A percentile compares a stretch with the other conserved stretches of the same genome.
These are phyloP conservation scores for Leuctra nigra DNA, from an alignment of 2,888 invertebrate genomes.

Conservation along the genomic window DNA sequence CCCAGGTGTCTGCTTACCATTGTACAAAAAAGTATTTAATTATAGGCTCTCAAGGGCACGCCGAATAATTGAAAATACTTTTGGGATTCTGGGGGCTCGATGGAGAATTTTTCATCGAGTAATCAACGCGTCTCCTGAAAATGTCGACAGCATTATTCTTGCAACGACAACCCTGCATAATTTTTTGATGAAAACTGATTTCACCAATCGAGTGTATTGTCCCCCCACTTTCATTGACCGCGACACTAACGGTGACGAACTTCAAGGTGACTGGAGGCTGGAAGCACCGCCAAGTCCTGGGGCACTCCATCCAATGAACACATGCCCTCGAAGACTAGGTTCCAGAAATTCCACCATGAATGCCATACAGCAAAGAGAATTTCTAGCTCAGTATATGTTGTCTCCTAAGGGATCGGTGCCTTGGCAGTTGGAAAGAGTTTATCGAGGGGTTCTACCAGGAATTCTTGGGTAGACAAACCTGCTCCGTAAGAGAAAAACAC, in stretches of 20 bases:
- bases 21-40: slow-evolving; percentile 3
- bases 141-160: slow-evolving; percentile 4
- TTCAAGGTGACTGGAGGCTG: background rate
- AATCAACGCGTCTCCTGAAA: background rate
- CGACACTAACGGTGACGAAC: background rate
- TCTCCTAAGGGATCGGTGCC: too few species aligned
- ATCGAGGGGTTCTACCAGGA: too few species aligned
- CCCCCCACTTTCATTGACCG: background rate
- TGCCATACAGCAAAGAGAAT: background rate
- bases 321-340: background rate
- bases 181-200: background rate
- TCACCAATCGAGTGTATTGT: background rate
- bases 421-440: too few species aligned
- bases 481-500: too few species aligned
- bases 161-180: slow-evolving; percentile 18
- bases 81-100: slow-evolving; percentile 17
- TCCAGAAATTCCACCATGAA: background rate
- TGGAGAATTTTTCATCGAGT: slow-evolving; percentile 10
- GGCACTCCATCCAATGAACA: background rate
- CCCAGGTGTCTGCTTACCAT: background rate
- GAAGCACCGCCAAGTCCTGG: background rate
- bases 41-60: slow-evolving; percentile 14
- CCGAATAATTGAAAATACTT: slow-evolving; percentile 14
- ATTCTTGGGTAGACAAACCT: too few species aligned
- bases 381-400: too few species aligned